Evolutionary conservation across 1,140 invertebrate genomes (phyloP).

Genomic region (Solen grandis): DNA sequence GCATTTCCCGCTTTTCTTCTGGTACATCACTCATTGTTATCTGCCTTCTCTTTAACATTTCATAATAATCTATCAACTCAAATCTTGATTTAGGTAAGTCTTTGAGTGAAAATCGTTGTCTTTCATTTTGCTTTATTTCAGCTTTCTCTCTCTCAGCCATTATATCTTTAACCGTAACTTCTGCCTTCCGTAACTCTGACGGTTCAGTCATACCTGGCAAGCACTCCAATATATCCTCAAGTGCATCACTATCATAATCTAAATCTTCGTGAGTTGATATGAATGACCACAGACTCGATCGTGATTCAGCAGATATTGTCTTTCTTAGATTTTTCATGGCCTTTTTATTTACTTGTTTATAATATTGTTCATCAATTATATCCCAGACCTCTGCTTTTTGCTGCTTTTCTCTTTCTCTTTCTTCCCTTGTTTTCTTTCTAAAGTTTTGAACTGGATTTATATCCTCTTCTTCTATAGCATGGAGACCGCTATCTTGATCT

Average conservation of each 20-base stretch:
- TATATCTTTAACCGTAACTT: constrained; percentile 55
- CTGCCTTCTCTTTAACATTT: constrained; percentile 61
- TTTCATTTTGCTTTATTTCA: neutral
- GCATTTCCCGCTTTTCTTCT: constrained; percentile 49
- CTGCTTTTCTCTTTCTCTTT: constrained; percentile 33
- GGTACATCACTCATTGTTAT: constrained; percentile 36
- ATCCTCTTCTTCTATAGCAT: constrained; percentile 65
- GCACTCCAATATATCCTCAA: constrained; percentile 62
- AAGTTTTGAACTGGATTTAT: constrained; percentile 20
- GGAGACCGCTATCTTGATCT: constrained; percentile 55
- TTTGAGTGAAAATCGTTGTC: constrained; percentile 24
- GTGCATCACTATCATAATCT: constrained; percentile 55
- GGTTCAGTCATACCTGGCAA: constrained; percentile 66
- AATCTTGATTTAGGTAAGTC: constrained; percentile 57
- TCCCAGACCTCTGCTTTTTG: constrained; percentile 42
- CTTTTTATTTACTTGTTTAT: constrained; percentile 47
- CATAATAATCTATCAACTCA: constrained; percentile 69
- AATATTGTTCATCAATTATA: constrained; percentile 52
- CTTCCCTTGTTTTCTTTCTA: constrained; percentile 18
- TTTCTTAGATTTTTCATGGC: constrained; percentile 52
- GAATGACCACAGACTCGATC: constrained; percentile 66
- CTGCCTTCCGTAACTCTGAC: constrained; percentile 31
- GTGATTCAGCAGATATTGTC: constrained; percentile 64
- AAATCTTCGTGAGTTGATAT: constrained; percentile 62
- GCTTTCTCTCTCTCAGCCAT: constrained; percentile 52